phyloP scores from a whole-genome alignment of 2,113 vertebrate genomes.

The Oncorhynchus nerka region DNA sequence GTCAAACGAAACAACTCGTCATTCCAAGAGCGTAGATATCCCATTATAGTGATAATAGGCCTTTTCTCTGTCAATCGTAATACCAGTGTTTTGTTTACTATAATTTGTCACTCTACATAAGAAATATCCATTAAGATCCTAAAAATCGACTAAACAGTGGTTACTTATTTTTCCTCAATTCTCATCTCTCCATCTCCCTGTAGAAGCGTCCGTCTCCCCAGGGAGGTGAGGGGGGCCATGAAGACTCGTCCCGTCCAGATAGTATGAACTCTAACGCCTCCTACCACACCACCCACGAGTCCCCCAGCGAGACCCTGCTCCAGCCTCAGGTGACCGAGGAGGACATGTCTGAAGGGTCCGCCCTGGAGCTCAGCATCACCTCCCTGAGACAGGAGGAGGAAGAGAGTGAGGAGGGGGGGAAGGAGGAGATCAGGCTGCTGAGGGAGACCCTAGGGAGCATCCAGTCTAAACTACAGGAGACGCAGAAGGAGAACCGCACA shows the following conservation, averaged over 20 bases:
- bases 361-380: not conserved
- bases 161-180: not conserved
- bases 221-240: constrained; percentile 57
- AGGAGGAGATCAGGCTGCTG: constrained; percentile 71
- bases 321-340: not conserved
- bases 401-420: constrained; percentile 33
- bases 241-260: constrained; percentile 67
- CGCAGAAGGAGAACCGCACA: constrained; percentile 74
- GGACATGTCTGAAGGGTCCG: too few relatives aligned
- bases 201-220: constrained; percentile 67
- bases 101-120: too few relatives aligned
- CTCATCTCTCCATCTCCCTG: not conserved
- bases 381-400: constrained; percentile 15
- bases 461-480: constrained; percentile 77
- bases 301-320: not conserved
- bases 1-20: too few relatives aligned
- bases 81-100: too few relatives aligned
- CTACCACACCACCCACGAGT: constrained; percentile 71
- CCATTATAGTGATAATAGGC: too few relatives aligned
- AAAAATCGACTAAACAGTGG: too few relatives aligned
- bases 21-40: too few relatives aligned
- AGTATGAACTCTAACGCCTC: constrained; percentile 76
- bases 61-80: not conserved
- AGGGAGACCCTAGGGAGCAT: constrained; percentile 78
- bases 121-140: too few relatives aligned